These are phyloP conservation scores for Lepidocolaptes lacrymiger DNA, from an alignment of 2,797 vertebrate species.

Conservation along the genomic window DNA sequence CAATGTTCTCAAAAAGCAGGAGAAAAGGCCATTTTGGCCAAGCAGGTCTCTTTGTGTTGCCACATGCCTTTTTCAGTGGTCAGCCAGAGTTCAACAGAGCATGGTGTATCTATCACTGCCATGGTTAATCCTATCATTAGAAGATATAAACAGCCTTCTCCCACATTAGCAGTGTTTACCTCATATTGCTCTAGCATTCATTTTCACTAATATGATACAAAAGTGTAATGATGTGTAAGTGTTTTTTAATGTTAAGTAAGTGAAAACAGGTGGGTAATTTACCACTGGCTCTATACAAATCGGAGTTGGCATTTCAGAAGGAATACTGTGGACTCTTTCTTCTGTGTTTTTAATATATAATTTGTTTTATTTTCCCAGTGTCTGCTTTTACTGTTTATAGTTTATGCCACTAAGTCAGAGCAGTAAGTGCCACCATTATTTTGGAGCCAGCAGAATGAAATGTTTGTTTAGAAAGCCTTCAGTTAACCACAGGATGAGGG, in stretches of 20 bases:
- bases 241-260: conserved; percentile 81
- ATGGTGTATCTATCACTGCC: conserved; percentile 38
- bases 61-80: background rate
- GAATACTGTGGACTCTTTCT: background rate
- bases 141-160: conserved; percentile 23
- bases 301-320: conserved; percentile 53
- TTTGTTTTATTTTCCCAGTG: conserved; percentile 7
- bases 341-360: background rate
- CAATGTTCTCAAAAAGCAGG: background rate
- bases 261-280: conserved; percentile 80
- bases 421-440: background rate
- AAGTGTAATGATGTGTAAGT: conserved; percentile 78
- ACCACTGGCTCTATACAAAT: conserved; percentile 39
- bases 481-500: background rate
- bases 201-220: conserved; percentile 78
- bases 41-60: background rate
- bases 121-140: conserved; percentile 52
- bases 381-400: background rate
- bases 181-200: conserved; percentile 66
- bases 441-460: background rate
- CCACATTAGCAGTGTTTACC: conserved; percentile 71
- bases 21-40: background rate
- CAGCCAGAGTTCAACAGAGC: conserved; percentile 43
- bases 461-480: background rate
- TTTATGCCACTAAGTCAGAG: conserved; percentile 43